Evolutionary conservation across 2,888 invertebrate genomes (phyloP).

Genomic region (Philhelius pedissequus): DNA sequence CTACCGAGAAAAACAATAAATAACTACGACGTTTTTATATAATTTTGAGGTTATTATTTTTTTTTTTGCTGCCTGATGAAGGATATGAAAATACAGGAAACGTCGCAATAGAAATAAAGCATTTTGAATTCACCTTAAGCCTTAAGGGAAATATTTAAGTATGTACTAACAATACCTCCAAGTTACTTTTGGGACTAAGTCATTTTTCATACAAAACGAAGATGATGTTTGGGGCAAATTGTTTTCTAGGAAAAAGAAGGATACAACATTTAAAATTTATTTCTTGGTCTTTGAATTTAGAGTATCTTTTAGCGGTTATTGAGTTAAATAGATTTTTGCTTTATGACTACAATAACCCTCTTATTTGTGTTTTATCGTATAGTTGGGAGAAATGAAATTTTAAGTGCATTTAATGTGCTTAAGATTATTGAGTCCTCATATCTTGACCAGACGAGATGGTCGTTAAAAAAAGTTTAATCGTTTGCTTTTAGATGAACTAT

Average conservation of each 20-base stretch:
- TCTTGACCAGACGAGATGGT: conserved; percentile 7
- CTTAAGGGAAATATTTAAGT: background rate
- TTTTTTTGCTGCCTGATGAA: too few species aligned
- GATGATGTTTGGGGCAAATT: background rate
- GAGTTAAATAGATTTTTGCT: background rate
- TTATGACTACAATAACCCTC: background rate
- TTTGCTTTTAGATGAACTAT: background rate
- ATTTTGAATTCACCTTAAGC: too few species aligned
- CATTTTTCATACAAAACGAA: background rate
- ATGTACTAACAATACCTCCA: background rate
- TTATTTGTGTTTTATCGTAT: background rate
- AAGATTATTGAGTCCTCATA: background rate
- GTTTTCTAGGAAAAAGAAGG: background rate
- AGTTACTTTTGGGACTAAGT: background rate
- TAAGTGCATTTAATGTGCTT: background rate
- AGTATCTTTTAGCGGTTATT: background rate
- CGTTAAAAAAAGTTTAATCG: conserved; percentile 5
- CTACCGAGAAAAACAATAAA: too few species aligned
- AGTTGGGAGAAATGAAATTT: background rate
- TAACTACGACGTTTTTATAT: too few species aligned
- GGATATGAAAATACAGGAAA: too few species aligned
- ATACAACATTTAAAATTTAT: background rate
- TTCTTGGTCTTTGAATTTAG: background rate
- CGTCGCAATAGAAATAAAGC: too few species aligned
- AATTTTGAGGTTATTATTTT: too few species aligned